phyloP scores from a whole-genome alignment of 2,888 invertebrate genomes.

The Melinaea menophilus region DNA sequence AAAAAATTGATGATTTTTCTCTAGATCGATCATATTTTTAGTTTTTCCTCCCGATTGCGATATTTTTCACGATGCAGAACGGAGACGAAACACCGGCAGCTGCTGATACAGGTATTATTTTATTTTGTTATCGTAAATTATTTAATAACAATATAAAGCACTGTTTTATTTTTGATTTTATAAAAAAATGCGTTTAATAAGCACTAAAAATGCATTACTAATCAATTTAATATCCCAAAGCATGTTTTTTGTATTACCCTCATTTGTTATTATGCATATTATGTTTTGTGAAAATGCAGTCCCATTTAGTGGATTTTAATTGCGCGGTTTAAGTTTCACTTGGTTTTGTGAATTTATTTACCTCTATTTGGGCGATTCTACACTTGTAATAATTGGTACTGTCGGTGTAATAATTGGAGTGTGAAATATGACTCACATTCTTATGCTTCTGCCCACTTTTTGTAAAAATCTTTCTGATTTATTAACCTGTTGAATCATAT shows the following conservation, averaged over 20 bases:
- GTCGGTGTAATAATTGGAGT: slow-evolving; percentile 74
- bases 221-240: slow-evolving; percentile 27
- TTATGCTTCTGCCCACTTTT: slow-evolving; percentile 54
- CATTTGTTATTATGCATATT: slow-evolving; percentile 38
- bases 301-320: slow-evolving; percentile 38
- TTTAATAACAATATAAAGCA: slow-evolving; percentile 55
- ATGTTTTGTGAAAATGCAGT: slow-evolving; percentile 33
- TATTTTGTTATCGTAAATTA: slow-evolving; percentile 57
- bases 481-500: slow-evolving; percentile 39
- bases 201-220: slow-evolving; percentile 26
- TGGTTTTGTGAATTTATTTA: slow-evolving; percentile 65
- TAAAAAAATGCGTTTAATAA: slow-evolving; percentile 36
- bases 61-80: slow-evolving; percentile 69
- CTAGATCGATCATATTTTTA: slow-evolving; percentile 52
- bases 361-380: slow-evolving; percentile 63
- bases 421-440: slow-evolving; percentile 73
- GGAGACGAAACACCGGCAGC: slow-evolving; percentile 65
- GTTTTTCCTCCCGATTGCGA: slow-evolving; percentile 60
- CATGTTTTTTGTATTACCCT: slow-evolving; percentile 60
- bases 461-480: slow-evolving; percentile 60
- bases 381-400: slow-evolving; percentile 66
- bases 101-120: slow-evolving; percentile 63
- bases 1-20: slow-evolving; percentile 63
- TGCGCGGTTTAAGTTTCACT: slow-evolving; percentile 49
- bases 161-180: slow-evolving; percentile 54